Evolutionary conservation across 2,113 vertebrate species (phyloP).

Genomic region (Raja brachyura): DNA sequence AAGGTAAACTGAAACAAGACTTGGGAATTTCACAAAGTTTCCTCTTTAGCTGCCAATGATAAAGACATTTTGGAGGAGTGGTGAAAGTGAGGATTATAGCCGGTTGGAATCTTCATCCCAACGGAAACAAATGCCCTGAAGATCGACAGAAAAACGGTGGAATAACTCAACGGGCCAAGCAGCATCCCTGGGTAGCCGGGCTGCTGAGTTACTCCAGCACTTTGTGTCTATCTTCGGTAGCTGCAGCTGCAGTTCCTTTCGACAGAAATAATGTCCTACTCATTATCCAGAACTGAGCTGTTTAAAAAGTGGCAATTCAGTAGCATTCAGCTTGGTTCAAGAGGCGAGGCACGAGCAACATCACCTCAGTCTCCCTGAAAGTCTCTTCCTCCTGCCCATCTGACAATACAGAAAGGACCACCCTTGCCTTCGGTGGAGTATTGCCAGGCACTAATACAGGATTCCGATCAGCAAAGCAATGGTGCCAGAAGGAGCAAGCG

Average conservation of each 20-base stretch:
- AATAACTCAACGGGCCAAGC: too few relatives aligned
- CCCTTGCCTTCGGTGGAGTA: neutral
- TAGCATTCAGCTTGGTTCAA: neutral
- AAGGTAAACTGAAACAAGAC: neutral
- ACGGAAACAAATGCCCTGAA: neutral
- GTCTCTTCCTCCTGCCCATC: neutral
- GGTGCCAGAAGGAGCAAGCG: neutral
- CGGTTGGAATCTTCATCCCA: neutral
- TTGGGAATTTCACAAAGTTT: slow-evolving; percentile 2
- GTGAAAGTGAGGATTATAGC: neutral
- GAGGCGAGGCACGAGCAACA: neutral
- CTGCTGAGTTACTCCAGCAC: too few relatives aligned
- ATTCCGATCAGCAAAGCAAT: neutral
- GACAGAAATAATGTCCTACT: neutral
- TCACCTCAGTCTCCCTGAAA: neutral
- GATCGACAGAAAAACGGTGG: too few relatives aligned
- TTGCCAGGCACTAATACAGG: neutral
- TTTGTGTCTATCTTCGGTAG: too few relatives aligned
- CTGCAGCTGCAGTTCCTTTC: too few relatives aligned
- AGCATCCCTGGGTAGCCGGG: too few relatives aligned
- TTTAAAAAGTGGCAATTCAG: neutral
- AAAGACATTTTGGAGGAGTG: neutral
- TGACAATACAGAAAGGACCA: neutral
- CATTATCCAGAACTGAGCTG: neutral
- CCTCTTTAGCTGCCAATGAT: neutral